Conservation (phyloP, 2,888 invertebrate species). For the Lepeophtheirus nordmannii region DNA sequence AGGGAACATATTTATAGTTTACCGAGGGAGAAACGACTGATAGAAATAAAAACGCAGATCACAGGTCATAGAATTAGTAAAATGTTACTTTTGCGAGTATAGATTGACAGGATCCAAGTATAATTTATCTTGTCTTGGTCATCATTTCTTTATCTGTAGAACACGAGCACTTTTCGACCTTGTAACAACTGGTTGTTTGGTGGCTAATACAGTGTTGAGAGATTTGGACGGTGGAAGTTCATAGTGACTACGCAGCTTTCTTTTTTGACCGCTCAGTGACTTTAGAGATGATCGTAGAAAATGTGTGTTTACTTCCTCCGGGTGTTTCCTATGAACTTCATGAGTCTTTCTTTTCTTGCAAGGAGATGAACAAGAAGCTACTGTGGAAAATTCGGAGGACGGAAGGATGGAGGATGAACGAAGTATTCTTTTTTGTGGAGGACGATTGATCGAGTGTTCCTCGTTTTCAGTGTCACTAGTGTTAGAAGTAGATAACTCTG, state of each 20-base stretch:
- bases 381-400: neutral
- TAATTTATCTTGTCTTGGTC: too few relatives aligned
- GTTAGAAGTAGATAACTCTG: neutral
- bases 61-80: too few relatives aligned
- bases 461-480: conserved; percentile 14
- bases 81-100: too few relatives aligned
- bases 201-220: neutral
- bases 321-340: neutral
- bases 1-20: too few relatives aligned
- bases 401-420: conserved; percentile 3
- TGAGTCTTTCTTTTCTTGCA: neutral
- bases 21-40: too few relatives aligned
- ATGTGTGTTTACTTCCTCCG: neutral
- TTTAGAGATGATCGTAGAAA: neutral
- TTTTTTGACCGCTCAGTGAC: conserved; percentile 2
- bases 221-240: conserved; percentile 3
- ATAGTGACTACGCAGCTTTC: neutral
- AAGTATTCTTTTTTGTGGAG: neutral
- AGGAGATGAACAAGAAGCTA: neutral
- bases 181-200: neutral
- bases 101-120: too few relatives aligned
- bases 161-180: conserved; percentile 16
- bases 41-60: too few relatives aligned
- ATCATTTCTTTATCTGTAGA: conserved; percentile 12
- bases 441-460: neutral